phyloP scores from a whole-genome alignment of 2,113 vertebrate species.

The Dromiciops gliroides region DNA sequence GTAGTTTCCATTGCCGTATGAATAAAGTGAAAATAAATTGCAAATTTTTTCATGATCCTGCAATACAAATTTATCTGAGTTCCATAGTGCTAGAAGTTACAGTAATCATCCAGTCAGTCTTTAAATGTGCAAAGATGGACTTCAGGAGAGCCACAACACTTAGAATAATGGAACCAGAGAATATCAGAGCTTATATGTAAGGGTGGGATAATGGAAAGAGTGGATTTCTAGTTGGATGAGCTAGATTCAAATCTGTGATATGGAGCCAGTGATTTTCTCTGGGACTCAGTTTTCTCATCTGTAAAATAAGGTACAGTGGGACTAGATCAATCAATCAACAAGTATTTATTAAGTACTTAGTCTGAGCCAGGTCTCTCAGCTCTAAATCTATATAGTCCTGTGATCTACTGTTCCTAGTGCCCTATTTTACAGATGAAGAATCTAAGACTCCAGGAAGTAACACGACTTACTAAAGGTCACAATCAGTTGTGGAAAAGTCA shows the following conservation, averaged over 20 bases:
- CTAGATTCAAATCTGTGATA: neutral
- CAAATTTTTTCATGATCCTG: constrained; percentile 20
- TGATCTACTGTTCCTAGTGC: neutral
- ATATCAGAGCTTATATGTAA: no score
- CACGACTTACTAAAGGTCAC: neutral
- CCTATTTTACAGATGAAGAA: neutral
- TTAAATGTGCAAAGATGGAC: constrained; percentile 37
- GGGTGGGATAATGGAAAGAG: neutral
- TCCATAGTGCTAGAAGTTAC: constrained; percentile 8
- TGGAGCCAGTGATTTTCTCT: neutral
- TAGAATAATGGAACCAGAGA: no score
- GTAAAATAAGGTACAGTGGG: neutral
- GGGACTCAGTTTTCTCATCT: neutral
- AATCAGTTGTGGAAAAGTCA: neutral
- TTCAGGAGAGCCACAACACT: no score
- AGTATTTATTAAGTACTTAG: neutral
- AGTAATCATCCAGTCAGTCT: constrained; percentile 5
- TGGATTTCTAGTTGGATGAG: neutral
- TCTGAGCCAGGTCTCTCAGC: neutral
- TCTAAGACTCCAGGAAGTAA: neutral
- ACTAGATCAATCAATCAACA: neutral
- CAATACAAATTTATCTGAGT: constrained; percentile 8
- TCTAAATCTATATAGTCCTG: neutral
- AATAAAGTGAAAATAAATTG: neutral
- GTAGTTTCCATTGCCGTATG: neutral